Percentiles rank a stretch among this genome's conserved stretches.
phyloP scores from a whole-genome alignment of 2,797 vertebrate genomes.

The Anniella stebbinsi region DNA sequence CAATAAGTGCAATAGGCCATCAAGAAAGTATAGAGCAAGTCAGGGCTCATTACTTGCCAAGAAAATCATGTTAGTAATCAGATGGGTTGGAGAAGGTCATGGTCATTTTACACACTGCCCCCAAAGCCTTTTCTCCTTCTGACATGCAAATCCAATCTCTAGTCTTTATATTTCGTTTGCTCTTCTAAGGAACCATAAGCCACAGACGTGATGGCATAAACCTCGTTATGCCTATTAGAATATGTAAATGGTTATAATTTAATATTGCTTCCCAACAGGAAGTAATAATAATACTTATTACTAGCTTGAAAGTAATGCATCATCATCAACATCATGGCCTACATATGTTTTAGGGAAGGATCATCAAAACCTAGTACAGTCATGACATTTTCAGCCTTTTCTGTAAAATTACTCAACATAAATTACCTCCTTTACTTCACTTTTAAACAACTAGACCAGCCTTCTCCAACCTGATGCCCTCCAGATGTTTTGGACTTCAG shows the following conservation, averaged over 20 bases:
- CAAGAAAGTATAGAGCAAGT: slow-evolving; percentile 35
- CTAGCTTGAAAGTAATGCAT: background rate
- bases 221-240: background rate
- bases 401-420: too few relatives aligned
- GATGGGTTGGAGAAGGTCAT: slow-evolving; percentile 62
- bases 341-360: too few relatives aligned
- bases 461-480: too few relatives aligned
- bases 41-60: slow-evolving; percentile 62
- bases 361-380: too few relatives aligned
- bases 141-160: slow-evolving; percentile 30
- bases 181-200: background rate
- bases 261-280: background rate
- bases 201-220: background rate
- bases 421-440: too few relatives aligned
- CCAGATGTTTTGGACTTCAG: too few relatives aligned
- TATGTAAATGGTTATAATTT: background rate
- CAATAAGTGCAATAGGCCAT: slow-evolving; percentile 39
- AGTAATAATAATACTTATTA: background rate
- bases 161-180: background rate
- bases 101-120: slow-evolving; percentile 52
- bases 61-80: slow-evolving; percentile 62
- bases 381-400: too few relatives aligned
- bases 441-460: too few relatives aligned
- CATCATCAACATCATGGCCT: too few relatives aligned
- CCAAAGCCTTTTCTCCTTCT: slow-evolving; percentile 60